Conservation (phyloP, 2,888 invertebrate genomes). For the Chamaedrilus cognettii region DNA sequence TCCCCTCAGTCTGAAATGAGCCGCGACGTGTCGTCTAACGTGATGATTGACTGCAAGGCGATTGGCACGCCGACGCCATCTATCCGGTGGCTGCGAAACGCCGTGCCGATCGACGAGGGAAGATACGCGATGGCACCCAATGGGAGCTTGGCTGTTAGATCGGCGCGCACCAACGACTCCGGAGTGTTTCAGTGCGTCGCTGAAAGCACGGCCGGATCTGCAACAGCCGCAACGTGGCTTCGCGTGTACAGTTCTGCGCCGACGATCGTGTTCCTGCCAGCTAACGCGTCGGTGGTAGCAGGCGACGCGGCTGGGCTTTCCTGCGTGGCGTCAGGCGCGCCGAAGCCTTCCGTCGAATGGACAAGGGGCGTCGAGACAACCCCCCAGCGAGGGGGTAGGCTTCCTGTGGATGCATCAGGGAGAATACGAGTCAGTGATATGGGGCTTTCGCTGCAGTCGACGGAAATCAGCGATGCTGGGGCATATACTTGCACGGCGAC, state of each 20-base stretch:
- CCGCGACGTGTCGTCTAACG: constrained; percentile 46
- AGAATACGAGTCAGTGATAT: constrained; percentile 83
- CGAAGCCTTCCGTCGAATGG: constrained; percentile 90
- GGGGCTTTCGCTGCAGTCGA: constrained; percentile 84
- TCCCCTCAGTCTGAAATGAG: constrained; percentile 37
- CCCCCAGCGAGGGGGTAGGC: constrained; percentile 11
- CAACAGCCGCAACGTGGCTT: constrained; percentile 86
- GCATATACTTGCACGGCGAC: constrained; percentile 85
- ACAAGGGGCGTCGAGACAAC: constrained; percentile 61
- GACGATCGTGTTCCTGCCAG: constrained; percentile 79
- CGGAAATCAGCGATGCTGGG: constrained; percentile 81
- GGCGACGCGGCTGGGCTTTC: constrained; percentile 89
- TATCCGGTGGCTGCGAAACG: constrained; percentile 73
- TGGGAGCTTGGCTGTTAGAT: constrained; percentile 79
- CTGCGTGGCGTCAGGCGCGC: constrained; percentile 88
- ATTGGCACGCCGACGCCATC: constrained; percentile 88
- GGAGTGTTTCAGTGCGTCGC: constrained; percentile 97
- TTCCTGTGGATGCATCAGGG: constrained; percentile 64
- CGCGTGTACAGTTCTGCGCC: constrained; percentile 73
- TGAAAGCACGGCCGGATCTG: constrained; percentile 86
- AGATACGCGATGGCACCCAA: constrained; percentile 60
- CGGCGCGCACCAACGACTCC: constrained; percentile 80
- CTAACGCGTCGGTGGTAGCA: constrained; percentile 86
- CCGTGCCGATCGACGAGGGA: not conserved
- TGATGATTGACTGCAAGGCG: constrained; percentile 77